These are phyloP conservation scores for Micromussa lordhowensis DNA, from an alignment of 92 coral and sea anemone genomes.

Conservation along the genomic window DNA sequence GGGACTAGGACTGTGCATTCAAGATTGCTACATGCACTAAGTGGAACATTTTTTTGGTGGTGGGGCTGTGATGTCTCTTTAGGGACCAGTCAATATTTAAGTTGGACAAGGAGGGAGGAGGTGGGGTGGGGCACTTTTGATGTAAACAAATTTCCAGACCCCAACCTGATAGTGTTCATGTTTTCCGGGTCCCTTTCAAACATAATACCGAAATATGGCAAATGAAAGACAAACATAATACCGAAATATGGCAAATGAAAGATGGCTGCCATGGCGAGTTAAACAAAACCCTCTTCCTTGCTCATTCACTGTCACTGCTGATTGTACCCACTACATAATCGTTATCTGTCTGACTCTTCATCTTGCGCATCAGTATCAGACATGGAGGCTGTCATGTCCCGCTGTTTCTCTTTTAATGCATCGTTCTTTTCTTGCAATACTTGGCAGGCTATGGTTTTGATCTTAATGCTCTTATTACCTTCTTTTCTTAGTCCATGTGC, in stretches of 20 bases:
- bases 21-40: no score
- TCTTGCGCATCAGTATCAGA: constrained; percentile 1
- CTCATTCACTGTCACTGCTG: constrained; percentile 13
- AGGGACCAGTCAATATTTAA: no score
- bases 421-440: no score
- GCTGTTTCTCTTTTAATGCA: no score
- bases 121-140: no score
- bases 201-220: no score
- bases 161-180: constrained; percentile 7
- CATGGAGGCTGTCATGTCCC: constrained; percentile 14
- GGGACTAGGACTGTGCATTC: no score
- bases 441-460: constrained; percentile 3
- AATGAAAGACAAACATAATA: no score
- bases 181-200: not conserved
- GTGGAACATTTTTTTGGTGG: no score
- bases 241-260: not conserved
- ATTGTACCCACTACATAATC: constrained; percentile 4
- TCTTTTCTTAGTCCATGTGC: not conserved
- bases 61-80: no score
- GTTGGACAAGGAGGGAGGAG: no score
- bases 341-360: constrained; percentile 10
- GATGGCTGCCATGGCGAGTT: not conserved
- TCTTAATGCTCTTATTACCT: not conserved
- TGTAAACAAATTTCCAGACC: not conserved
- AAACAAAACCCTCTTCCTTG: constrained; percentile 14